Percentiles rank a stretch among this genome's conserved stretches.
phyloP scores from a whole-genome alignment of 2,797 vertebrate genomes.

The Echiichthys vipera region DNA sequence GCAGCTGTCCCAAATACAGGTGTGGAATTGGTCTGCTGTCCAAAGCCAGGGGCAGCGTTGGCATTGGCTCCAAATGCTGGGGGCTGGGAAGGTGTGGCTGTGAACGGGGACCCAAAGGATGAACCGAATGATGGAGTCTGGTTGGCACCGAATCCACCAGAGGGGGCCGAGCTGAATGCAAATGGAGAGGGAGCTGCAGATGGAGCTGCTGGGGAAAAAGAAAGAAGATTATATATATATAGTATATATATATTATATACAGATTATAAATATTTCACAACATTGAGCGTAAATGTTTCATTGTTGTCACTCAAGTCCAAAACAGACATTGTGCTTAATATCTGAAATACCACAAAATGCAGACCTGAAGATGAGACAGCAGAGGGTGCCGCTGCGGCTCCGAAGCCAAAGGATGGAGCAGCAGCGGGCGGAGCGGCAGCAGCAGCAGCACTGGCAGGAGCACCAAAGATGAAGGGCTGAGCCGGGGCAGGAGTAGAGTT shows the following conservation, averaged over 20 bases:
- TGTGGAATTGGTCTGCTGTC: slow-evolving; percentile 87
- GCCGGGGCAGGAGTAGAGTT: slow-evolving; percentile 66
- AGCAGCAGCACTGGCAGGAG: slow-evolving; percentile 72
- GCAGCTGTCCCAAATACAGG: slow-evolving; percentile 87
- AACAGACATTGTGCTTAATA: not conserved
- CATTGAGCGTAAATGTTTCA: not conserved
- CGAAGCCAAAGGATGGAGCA: slow-evolving; percentile 88
- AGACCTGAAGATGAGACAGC: slow-evolving; percentile 89
- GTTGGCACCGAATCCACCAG: slow-evolving; percentile 85
- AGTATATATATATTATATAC: not conserved
- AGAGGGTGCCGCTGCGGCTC: slow-evolving; percentile 79
- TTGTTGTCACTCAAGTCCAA: not conserved
- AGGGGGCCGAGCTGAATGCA: slow-evolving; percentile 86
- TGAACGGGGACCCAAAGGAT: slow-evolving; percentile 90
- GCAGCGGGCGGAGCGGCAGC: slow-evolving; percentile 63
- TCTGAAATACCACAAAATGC: slow-evolving; percentile 18
- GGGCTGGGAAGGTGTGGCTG: slow-evolving; percentile 82
- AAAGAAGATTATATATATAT: slow-evolving; percentile 4
- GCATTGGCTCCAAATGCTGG: slow-evolving; percentile 89
- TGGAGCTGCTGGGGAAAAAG: slow-evolving; percentile 51
- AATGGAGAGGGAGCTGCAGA: slow-evolving; percentile 86
- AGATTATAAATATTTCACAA: not conserved
- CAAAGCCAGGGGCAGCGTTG: slow-evolving; percentile 86
- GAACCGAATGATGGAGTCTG: slow-evolving; percentile 90
- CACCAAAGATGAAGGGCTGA: slow-evolving; percentile 90